These are phyloP conservation scores for Oncorhynchus gorbuscha DNA, from an alignment of 2,113 vertebrate species.

Conservation along the genomic window DNA sequence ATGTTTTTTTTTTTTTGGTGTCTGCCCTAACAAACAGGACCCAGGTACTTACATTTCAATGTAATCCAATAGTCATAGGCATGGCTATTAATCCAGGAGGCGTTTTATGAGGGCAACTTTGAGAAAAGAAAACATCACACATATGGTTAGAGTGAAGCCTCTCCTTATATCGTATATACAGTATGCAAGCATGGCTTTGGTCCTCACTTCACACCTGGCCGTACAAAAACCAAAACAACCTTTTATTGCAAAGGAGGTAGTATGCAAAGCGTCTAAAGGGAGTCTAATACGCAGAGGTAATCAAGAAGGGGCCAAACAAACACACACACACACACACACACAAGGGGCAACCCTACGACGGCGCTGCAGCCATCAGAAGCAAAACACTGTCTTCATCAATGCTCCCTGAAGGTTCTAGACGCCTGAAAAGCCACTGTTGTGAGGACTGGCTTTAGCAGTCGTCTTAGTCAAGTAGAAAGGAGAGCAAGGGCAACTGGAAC, in stretches of 20 bases:
- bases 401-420: slow-evolving; percentile 38
- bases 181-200: slow-evolving; percentile 69
- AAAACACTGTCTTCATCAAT: slow-evolving; percentile 23
- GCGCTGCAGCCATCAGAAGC: slow-evolving; percentile 6
- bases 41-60: not conserved
- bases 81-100: slow-evolving; percentile 23
- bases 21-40: no score
- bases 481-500: not conserved
- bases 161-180: slow-evolving; percentile 33
- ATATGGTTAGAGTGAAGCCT: not conserved
- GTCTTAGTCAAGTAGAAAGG: slow-evolving; percentile 5
- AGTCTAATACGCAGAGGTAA: slow-evolving; percentile 32
- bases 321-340: slow-evolving; percentile 9
- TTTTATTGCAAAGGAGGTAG: slow-evolving; percentile 81
- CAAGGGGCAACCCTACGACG: not conserved
- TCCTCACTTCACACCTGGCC: slow-evolving; percentile 64
- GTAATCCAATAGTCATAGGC: slow-evolving; percentile 2
- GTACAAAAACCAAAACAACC: slow-evolving; percentile 54
- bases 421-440: slow-evolving; percentile 14
- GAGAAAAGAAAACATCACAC: slow-evolving; percentile 2
- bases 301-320: slow-evolving; percentile 16
- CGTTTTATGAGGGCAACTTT: slow-evolving; percentile 14
- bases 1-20: no score
- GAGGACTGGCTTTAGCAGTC: slow-evolving; percentile 13
- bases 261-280: slow-evolving; percentile 69